Conservation (phyloP, 2,888 invertebrate genomes). For the Ennomos erosarius region DNA sequence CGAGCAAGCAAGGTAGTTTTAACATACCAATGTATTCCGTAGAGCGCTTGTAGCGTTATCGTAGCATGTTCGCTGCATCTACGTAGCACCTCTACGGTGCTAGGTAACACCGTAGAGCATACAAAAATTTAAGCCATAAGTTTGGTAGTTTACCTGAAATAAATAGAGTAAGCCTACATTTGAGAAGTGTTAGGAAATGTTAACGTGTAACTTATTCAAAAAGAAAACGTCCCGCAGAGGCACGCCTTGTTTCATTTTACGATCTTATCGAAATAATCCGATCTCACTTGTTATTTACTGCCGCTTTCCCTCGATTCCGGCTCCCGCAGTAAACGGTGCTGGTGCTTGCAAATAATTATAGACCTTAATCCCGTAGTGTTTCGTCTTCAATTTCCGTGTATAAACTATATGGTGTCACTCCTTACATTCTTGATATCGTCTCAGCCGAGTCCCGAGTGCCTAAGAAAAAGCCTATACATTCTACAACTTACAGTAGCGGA, state of each 20-base stretch:
- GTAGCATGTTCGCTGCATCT: conserved; percentile 30
- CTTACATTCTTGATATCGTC: conserved; percentile 58
- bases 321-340: conserved; percentile 59
- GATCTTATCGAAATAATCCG: conserved; percentile 85
- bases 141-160: conserved; percentile 38
- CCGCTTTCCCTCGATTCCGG: conserved; percentile 73
- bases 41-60: conserved; percentile 32
- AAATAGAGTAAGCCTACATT: conserved; percentile 60
- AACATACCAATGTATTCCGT: conserved; percentile 18
- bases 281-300: conserved; percentile 83
- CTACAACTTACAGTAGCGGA: conserved; percentile 53
- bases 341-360: conserved; percentile 57
- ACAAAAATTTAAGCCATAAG: conserved; percentile 10
- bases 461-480: conserved; percentile 51
- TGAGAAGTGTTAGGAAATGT: conserved; percentile 61
- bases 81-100: too few species aligned
- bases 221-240: conserved; percentile 74
- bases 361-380: conserved; percentile 60
- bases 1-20: conserved; percentile 9
- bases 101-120: conserved; percentile 26
- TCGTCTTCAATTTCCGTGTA: conserved; percentile 62
- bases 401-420: conserved; percentile 55
- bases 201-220: conserved; percentile 72
- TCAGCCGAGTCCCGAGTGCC: conserved; percentile 55
- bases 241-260: conserved; percentile 83